phyloP scores from a whole-genome alignment of 2,888 invertebrate species.

The Euclidia mi region DNA sequence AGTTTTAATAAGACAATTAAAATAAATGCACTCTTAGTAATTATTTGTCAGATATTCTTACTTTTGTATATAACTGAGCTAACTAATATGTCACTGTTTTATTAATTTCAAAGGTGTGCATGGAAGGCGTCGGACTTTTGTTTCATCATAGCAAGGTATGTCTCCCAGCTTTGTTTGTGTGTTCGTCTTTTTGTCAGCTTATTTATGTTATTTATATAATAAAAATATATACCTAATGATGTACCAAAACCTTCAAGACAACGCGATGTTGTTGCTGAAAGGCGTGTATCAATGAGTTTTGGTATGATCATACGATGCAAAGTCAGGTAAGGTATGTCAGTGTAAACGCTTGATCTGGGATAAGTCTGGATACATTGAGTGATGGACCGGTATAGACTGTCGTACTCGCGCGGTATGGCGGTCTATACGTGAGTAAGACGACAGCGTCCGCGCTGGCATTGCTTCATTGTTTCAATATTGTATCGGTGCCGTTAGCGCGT shows the following conservation, averaged over 20 bases:
- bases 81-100: conserved; percentile 2
- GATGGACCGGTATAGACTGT: conserved; percentile 63
- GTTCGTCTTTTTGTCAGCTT: conserved; percentile 82
- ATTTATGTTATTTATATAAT: conserved; percentile 70
- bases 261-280: conserved; percentile 19
- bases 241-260: conserved; percentile 71
- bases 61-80: too few species aligned
- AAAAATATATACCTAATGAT: conserved; percentile 62
- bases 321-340: conserved; percentile 83
- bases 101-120: conserved; percentile 93
- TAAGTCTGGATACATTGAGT: conserved; percentile 69
- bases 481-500: conserved; percentile 80
- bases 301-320: conserved; percentile 67
- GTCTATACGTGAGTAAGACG: conserved; percentile 48
- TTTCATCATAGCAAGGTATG: conserved; percentile 99
- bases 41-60: too few species aligned
- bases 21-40: too few species aligned
- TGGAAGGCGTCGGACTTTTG: conserved; percentile 99
- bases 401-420: conserved; percentile 65
- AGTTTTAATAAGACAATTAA: too few species aligned
- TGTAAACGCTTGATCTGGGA: conserved; percentile 82
- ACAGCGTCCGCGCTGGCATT: conserved; percentile 70
- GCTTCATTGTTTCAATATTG: conserved; percentile 83
- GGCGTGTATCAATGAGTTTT: conserved; percentile 58
- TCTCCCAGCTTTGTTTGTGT: conserved; percentile 59